Evolutionary conservation across 2,113 vertebrate species (phyloP).

Genomic region (Mormoops blainvillei): DNA sequence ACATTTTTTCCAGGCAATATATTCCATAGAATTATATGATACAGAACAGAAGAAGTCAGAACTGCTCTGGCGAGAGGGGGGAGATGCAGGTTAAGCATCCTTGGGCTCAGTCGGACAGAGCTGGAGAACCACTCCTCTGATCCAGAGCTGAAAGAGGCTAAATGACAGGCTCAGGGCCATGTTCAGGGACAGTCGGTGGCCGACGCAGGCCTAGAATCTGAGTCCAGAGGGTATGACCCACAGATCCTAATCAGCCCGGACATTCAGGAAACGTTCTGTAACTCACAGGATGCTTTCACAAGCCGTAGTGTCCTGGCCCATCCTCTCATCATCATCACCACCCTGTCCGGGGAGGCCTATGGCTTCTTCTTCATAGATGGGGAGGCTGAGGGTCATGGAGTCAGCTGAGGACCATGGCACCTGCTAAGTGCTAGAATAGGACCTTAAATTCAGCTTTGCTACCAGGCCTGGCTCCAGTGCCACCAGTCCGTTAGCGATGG

Average conservation of each 20-base stretch:
- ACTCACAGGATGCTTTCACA: neutral
- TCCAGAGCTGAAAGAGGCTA: neutral
- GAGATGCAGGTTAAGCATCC: no score
- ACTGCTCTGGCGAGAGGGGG: neutral
- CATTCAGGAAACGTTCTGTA: neutral
- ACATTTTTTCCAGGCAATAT: neutral
- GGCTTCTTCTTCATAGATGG: neutral
- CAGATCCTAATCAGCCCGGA: neutral
- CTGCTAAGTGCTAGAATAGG: neutral
- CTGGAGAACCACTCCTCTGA: neutral
- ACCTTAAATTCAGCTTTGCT: neutral
- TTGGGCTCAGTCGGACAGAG: neutral
- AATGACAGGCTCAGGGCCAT: neutral
- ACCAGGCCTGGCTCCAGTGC: fast-evolving
- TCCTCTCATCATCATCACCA: neutral
- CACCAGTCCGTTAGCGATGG: fast-evolving
- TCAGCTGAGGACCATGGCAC: neutral
- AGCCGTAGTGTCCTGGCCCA: neutral
- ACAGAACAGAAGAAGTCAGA: neutral
- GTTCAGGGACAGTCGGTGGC: neutral
- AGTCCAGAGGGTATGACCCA: neutral
- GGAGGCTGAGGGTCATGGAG: neutral
- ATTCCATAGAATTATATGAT: neutral
- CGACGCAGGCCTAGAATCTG: neutral
- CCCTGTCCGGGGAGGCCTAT: neutral